Percentiles rank a stretch among this genome's conserved stretches.
Conservation (phyloP, 2,113 vertebrate species). For the Apaloderma vittatum region DNA sequence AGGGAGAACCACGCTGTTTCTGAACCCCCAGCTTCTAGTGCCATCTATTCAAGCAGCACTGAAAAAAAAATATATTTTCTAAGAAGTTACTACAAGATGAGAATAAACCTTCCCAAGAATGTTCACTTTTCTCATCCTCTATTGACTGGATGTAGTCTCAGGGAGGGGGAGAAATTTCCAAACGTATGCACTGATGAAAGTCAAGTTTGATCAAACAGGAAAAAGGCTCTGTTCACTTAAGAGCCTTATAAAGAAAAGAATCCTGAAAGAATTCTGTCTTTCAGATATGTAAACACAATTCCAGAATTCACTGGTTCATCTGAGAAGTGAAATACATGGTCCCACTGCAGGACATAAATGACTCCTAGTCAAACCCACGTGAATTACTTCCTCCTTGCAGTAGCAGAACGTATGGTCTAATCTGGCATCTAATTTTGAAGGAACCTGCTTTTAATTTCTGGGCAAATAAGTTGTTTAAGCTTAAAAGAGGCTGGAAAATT, state of each 20-base stretch:
- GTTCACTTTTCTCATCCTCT: not conserved
- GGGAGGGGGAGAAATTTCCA: not conserved
- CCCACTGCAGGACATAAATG: not conserved
- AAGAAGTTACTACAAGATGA: not conserved
- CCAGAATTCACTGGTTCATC: not conserved
- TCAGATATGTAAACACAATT: not conserved
- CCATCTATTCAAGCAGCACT: not conserved
- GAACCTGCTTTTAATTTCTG: not conserved
- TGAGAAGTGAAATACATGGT: not conserved
- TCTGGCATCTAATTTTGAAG: not conserved
- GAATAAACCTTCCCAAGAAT: not conserved
- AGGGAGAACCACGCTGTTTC: not conserved
- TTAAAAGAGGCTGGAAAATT: not conserved
- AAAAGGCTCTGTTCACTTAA: not conserved
- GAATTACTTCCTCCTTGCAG: not conserved
- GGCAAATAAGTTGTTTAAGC: not conserved
- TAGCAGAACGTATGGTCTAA: not conserved
- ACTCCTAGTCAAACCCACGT: not conserved
- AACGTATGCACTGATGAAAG: not conserved
- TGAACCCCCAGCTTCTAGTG: not conserved
- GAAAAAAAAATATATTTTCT: not conserved
- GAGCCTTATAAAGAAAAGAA: slow-evolving; percentile 24
- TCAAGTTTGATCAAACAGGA: not conserved
- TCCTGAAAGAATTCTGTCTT: not conserved
- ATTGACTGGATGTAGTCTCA: not conserved